These are phyloP conservation scores for Leucopternis melanops DNA, from an alignment of 2,113 vertebrate species.

Conservation along the genomic window DNA sequence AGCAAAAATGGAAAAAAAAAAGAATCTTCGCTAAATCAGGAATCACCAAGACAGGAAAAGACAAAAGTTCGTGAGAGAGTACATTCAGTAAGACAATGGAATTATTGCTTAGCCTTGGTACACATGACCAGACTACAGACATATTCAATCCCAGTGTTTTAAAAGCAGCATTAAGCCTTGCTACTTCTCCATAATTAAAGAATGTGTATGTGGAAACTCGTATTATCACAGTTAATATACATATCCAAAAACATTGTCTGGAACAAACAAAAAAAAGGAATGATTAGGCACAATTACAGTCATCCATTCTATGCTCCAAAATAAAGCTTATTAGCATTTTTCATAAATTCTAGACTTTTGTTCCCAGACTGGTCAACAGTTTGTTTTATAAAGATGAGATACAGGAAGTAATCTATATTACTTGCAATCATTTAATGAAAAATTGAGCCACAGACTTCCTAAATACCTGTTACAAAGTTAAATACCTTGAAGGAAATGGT, in stretches of 20 bases:
- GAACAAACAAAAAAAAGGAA: not conserved
- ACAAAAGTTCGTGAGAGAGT: not conserved
- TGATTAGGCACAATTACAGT: not conserved
- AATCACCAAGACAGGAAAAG: not conserved
- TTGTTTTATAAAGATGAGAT: not conserved
- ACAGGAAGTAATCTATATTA: not conserved
- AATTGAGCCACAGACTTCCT: not conserved
- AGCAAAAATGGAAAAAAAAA: no score
- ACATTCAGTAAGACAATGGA: not conserved
- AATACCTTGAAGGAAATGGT: not conserved
- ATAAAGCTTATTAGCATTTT: not conserved
- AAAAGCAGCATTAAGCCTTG: not conserved
- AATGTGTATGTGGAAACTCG: not conserved
- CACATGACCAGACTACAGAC: not conserved
- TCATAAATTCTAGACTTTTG: not conserved
- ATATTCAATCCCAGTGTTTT: not conserved
- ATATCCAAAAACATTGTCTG: not conserved
- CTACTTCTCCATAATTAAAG: not conserved
- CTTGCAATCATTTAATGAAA: not conserved
- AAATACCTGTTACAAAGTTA: not conserved
- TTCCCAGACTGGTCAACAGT: not conserved
- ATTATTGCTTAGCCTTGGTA: not conserved
- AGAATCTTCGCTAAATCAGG: not conserved
- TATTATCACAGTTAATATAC: not conserved
- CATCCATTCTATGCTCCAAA: not conserved